Base-by-base conservation (phyloP, 2,797 vertebrate species). In the Typhlichthys eigenmanni region DNA sequence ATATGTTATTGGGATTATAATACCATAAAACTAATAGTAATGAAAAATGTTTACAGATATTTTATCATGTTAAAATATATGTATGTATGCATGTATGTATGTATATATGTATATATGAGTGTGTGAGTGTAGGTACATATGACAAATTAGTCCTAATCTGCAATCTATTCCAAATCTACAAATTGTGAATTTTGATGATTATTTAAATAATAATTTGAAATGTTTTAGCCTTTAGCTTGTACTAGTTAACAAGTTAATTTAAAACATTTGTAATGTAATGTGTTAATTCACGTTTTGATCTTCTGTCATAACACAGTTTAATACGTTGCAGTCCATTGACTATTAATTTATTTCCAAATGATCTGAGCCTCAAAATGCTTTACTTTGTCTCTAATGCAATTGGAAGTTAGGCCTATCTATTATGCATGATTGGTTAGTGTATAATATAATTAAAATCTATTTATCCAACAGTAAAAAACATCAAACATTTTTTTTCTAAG, bases 311-410 rank as follows among this genome's bases (percentile, higher is more conserved):
- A 82, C 85, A 85, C 68, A 80, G 69, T 89, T 91, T 90, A 91
- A 92, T 91, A 92, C 87, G 89, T 90, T 88, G 89, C 90, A 90
- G 81, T 91, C 88, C 86, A 92, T 86, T 91, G 90, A 88, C 87
- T 90, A 88, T 91, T 89, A 87, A 92, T 92, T 89, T 88, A 79
- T 88, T 90, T 88, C 85, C 81, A 88, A 90, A 85, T 86, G 83
- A 81, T 85, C 76, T 83, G 85, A 83, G 79, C 62, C 81, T 82
- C 80, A 84, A 87, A 92, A 91, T 85, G 78, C 69, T 83, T 85
- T 80, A 82, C 84, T 90, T 87, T 87, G 78, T 78, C 79, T 76
- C 81, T 85, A 87, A 85, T 87, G 89, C 85, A 89, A 91, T 90
- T 88, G 81, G 85, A 88, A 91, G 84, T 91, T 85, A 75, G 82